A percentile compares a stretch with the other conserved stretches of the same genome.
Evolutionary conservation across 1,140 invertebrate species (phyloP).

Genomic region (Bemisia tabaci): DNA sequence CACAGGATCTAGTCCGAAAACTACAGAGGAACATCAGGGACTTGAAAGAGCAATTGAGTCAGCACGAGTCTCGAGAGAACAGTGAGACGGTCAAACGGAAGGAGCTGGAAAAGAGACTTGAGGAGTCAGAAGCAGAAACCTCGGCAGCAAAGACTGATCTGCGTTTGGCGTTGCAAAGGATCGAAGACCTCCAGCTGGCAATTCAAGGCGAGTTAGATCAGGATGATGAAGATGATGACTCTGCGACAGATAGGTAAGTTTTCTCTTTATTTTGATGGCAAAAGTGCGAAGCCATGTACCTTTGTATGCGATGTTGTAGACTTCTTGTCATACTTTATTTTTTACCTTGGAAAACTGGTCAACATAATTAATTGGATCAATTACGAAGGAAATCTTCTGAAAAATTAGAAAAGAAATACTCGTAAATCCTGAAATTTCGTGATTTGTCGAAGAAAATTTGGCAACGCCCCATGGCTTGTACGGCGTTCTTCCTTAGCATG

Average conservation of each 20-base stretch:
- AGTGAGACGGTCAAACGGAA: constrained; percentile 52
- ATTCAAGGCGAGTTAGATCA: constrained; percentile 58
- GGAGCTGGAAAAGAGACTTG: constrained; percentile 52
- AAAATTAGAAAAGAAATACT: too few species aligned
- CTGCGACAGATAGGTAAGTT: background rate
- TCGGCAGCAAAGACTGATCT: constrained; percentile 51
- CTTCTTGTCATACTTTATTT: too few species aligned
- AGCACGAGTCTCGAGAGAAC: constrained; percentile 48
- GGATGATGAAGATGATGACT: constrained; percentile 36
- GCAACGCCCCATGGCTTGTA: too few species aligned
- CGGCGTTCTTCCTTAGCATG: too few species aligned
- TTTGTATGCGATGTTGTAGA: too few species aligned
- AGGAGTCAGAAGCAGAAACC: constrained; percentile 46
- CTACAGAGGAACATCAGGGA: constrained; percentile 51
- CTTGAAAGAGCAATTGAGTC: constrained; percentile 52
- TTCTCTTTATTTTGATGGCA: background rate
- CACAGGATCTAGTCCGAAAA: constrained; percentile 60
- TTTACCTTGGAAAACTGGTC: too few species aligned
- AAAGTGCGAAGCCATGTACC: too few species aligned
- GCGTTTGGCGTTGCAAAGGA: constrained; percentile 63
- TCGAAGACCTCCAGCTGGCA: constrained; percentile 71
- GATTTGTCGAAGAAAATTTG: too few species aligned
- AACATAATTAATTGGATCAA: too few species aligned
- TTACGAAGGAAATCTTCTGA: too few species aligned
- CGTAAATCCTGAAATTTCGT: too few species aligned